Evolutionary conservation across 2,797 vertebrate species (phyloP), one percentile per base, ranked within the genome.

Genomic region (Anableps anableps): DNA sequence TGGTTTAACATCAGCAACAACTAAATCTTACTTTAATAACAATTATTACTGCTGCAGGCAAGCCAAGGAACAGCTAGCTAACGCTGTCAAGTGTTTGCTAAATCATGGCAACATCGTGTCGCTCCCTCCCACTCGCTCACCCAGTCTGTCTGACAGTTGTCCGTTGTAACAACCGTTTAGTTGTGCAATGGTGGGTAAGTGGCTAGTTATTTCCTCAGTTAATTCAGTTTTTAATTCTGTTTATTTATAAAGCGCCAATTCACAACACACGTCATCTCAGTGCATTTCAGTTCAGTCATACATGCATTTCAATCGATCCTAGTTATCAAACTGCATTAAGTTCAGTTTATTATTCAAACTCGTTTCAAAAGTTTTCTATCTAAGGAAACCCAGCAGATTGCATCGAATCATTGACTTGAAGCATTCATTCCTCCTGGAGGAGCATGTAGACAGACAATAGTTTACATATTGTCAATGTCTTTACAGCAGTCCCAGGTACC

Each of bases 71-170:
- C 55, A 19, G 76, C 60, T 48, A 85, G 85, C 84, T 82, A 88
- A 55, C 47, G 73, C 58, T 86, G 82, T 60, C 74, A 75, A 81
- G 82, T 89, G 90, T 93, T 93, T 92, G 92, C 88, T 92, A 93
- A 92, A 92, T 94, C 89, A 93, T 86, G 90, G 86, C 81, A 90
- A 81, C 85, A 87, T 66, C 81, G 86, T 75, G 86, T 81, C 72
- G 70, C 80, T 62, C 86, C 87, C 88, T 83, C 90, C 87, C 88
- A 80, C 85, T 76, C 43, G 0, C 81, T 71, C 60, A 23, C 76
- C 68, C 64, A n/a, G 31, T 68, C 36, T 62, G 31, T 51, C 36
- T 76, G 17, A 34, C 60, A 48, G 31, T 48, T 64, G 29, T 4
- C 23, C 26, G 21, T 55, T 55, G 38, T 58, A 3, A 55, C 23